Conservation (phyloP, 37 sponge, comb jelly and placozoan species). For the Spongilla lacustris region DNA sequence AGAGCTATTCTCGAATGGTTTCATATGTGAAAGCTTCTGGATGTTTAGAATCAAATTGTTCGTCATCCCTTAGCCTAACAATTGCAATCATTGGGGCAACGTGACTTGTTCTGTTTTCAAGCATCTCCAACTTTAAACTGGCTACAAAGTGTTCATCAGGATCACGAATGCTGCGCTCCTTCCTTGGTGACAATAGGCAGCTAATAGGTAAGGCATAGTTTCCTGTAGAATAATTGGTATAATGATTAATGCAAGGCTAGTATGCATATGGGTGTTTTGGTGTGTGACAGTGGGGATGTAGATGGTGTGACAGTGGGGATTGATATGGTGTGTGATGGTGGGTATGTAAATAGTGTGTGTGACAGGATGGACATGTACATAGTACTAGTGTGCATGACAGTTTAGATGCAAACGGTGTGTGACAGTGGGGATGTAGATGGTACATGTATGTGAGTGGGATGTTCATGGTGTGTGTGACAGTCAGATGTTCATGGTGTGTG, state of each 20-base stretch:
- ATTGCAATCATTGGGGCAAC: no score
- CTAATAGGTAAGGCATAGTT: background rate
- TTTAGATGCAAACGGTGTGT: constrained; percentile 1
- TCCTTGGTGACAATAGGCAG: background rate
- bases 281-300: constrained; percentile 1
- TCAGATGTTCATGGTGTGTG: constrained; percentile 1
- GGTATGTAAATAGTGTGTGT: background rate
- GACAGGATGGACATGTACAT: constrained; percentile 1
- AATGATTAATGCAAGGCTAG: constrained; percentile 1
- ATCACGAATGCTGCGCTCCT: background rate
- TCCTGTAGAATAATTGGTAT: constrained; percentile 1
- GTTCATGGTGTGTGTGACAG: background rate
- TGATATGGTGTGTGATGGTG: background rate
- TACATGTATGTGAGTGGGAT: constrained; percentile 1
- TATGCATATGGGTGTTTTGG: background rate
- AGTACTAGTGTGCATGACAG: constrained; percentile 1
- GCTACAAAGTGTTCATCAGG: background rate
- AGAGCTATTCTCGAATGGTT: no score
- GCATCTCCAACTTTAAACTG: background rate
- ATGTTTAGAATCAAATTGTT: no score
- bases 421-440: constrained; percentile 1
- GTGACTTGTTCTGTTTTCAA: no score
- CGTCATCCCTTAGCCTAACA: no score
- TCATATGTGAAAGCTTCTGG: no score
- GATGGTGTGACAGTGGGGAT: constrained; percentile 1